A percentile compares a stretch with the other conserved stretches of the same genome.
Evolutionary conservation across 2,888 invertebrate species (phyloP).

Genomic region (Platypus cylindrus): DNA sequence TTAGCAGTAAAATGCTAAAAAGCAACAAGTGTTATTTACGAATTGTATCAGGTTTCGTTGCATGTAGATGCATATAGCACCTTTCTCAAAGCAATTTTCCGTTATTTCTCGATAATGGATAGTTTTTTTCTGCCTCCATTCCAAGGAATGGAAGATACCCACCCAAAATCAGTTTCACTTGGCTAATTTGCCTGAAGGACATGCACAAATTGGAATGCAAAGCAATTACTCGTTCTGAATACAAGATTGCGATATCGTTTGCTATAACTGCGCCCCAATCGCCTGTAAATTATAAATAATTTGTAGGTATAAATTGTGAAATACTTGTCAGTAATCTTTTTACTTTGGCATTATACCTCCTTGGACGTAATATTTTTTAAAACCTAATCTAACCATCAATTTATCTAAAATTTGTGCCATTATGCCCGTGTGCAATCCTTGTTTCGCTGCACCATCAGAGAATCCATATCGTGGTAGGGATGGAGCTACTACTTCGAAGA

Average conservation of each 20-base stretch:
- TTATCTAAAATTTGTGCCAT: constrained; percentile 49
- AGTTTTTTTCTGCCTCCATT: constrained; percentile 14
- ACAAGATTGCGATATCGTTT: constrained; percentile 47
- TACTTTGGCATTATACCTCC: constrained; percentile 54
- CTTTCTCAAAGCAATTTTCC: constrained; percentile 46
- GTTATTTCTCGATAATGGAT: constrained; percentile 38
- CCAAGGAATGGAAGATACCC: background rate
- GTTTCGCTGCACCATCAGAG: constrained; percentile 38
- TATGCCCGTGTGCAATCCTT: constrained; percentile 46
- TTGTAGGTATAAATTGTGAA: background rate
- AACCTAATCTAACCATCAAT: constrained; percentile 57
- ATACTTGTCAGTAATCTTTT: background rate
- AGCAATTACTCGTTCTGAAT: constrained; percentile 44
- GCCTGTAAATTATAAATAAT: constrained; percentile 32
- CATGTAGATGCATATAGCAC: constrained; percentile 65
- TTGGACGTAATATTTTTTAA: constrained; percentile 54
- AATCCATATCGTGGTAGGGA: constrained; percentile 41
- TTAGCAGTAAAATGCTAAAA: constrained; percentile 1
- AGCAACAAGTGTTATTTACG: constrained; percentile 38
- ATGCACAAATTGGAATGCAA: constrained; percentile 15
- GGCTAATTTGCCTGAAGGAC: constrained; percentile 1
- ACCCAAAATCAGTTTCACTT: constrained; percentile 2
- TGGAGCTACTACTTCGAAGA: constrained; percentile 48
- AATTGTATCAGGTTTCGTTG: constrained; percentile 80
- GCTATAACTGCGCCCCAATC: constrained; percentile 68